A percentile compares a stretch with the other conserved stretches of the same genome.
These are phyloP conservation scores for Lagria hirta DNA, from an alignment of 2,888 invertebrate genomes.

Conservation along the genomic window DNA sequence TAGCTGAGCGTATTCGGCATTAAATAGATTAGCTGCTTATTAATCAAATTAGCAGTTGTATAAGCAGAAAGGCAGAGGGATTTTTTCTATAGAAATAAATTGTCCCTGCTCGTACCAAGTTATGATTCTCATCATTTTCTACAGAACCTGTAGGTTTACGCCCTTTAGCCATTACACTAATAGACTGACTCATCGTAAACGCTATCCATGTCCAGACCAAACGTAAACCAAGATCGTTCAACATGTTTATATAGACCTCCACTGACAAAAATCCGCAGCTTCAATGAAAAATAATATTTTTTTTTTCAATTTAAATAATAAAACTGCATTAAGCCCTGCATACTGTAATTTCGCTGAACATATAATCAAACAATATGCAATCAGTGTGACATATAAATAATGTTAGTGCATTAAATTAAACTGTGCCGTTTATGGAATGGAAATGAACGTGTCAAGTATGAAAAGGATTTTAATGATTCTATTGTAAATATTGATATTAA, in stretches of 20 bases:
- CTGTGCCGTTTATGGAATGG: conserved; percentile 22
- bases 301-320: too few species aligned
- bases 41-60: conserved; percentile 11
- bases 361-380: conserved; percentile 21
- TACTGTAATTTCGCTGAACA: too few species aligned
- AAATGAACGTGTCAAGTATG: conserved; percentile 22
- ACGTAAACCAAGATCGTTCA: neutral
- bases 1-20: conserved; percentile 14
- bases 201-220: conserved; percentile 2
- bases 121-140: conserved; percentile 8
- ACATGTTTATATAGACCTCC: too few species aligned
- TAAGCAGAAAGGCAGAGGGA: conserved; percentile 2
- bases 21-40: conserved; percentile 13
- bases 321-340: too few species aligned
- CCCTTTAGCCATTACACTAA: conserved; percentile 23
- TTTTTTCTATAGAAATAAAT: conserved; percentile 9
- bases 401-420: conserved; percentile 26
- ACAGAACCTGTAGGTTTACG: conserved; percentile 6
- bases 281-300: too few species aligned
- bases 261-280: too few species aligned
- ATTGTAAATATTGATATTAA: conserved; percentile 26
- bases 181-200: conserved; percentile 15
- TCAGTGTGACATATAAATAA: conserved; percentile 18
- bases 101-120: conserved; percentile 16
- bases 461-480: conserved; percentile 20